A percentile compares a stretch with the other conserved stretches of the same genome.
phyloP scores from a whole-genome alignment of 2,113 vertebrate species.

The Cariama cristata region DNA sequence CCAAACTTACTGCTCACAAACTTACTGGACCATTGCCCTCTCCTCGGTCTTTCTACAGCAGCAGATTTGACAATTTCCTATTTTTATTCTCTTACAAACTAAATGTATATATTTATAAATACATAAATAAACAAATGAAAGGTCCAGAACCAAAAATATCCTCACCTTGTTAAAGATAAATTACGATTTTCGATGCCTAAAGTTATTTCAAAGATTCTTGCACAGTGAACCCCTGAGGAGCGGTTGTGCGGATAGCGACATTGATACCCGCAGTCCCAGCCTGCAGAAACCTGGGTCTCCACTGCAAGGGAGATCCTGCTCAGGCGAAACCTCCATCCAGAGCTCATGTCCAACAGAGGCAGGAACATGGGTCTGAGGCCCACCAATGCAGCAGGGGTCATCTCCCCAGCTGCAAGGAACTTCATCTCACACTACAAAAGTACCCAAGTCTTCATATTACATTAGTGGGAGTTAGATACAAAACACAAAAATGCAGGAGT shows the following conservation, averaged over 20 bases:
- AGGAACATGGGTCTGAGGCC: rapidly evolving
- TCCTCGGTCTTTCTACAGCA: not conserved
- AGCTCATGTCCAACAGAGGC: not conserved
- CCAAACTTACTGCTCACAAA: not conserved
- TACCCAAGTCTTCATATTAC: not conserved
- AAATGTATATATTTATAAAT: not conserved
- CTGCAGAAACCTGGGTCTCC: not conserved
- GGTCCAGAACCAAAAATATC: not conserved
- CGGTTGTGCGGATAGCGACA: not conserved
- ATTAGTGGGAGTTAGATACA: not conserved
- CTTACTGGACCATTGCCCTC: not conserved
- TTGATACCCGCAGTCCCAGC: rapidly evolving
- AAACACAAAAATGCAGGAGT: not conserved
- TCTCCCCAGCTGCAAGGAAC: not conserved
- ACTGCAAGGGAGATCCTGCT: not conserved
- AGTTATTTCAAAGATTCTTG: not conserved
- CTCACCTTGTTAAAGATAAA: not conserved
- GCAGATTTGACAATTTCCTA: not conserved
- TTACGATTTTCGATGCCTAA: not conserved
- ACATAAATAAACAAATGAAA: not conserved
- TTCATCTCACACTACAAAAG: not conserved
- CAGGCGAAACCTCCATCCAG: not conserved
- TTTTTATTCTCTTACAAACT: not conserved
- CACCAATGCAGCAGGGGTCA: rapidly evolving
- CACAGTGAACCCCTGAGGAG: not conserved